Base-by-base conservation (phyloP, 1,140 invertebrate species). In the Apis florea region DNA sequence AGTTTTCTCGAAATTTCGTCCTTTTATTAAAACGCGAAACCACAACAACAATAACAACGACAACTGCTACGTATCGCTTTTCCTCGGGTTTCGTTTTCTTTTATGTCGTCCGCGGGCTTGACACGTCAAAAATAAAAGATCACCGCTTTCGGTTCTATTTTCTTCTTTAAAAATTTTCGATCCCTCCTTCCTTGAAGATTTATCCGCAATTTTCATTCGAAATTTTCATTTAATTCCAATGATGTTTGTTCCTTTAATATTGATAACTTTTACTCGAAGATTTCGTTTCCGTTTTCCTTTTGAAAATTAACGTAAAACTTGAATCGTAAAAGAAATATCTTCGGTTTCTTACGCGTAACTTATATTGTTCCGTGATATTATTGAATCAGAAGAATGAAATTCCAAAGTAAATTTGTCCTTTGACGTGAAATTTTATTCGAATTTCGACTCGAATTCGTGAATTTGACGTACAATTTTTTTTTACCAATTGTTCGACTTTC, bases 401-500 rank as follows among this genome's bases (percentile, higher is more conserved):
- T 40, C n/a, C n/a, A n/a, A n/a, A n/a, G 6, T 40, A 1, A 24
- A 15, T 58, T 77, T 54, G 21, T 61, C 19, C 40, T 40, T 61
- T 49, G 56, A 53, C n/a, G 40, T 51, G 40, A 10, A 40, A 61
- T 49, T 61, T 56, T 5, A n/a, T 40, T 61, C 15, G n/a, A 12
- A 40, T 31, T 56, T 40, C 47, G 26, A 53, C 63, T 53, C 49
- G n/a, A n/a, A 51, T 51, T 61, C 54, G 26, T 53, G 15, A 79
- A 56, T 79, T 21, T 47, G 21, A 59, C 17, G 19, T 40, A 40
- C 6, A 40, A 40, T 40, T 73, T 47, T 86, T 76, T 86, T 67
- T 83, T 70, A 74, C 21, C 53, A 56, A 24, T 83, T 74, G 69
- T 66, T 79, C 63, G 49, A 82, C 63, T 85, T 85, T 83, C 75